Conservation (phyloP, 2,888 invertebrate species). For the Tenthredo livida region DNA sequence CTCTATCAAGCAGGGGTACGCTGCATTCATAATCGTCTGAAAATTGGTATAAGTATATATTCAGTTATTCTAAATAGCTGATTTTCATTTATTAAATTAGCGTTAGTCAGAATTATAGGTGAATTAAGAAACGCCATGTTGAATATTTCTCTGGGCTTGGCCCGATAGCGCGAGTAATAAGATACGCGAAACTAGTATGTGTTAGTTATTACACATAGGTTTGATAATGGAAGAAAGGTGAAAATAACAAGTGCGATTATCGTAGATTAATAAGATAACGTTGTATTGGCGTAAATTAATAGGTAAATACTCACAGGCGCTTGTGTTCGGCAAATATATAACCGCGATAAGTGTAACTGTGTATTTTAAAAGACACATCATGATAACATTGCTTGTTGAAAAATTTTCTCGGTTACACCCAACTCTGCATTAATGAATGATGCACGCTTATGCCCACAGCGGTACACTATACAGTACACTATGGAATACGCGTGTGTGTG, state of each 20-base stretch:
- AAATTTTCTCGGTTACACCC: slow-evolving; percentile 40
- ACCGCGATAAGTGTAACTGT: slow-evolving; percentile 64
- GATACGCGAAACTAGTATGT: slow-evolving; percentile 28
- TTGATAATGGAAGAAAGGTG: background rate
- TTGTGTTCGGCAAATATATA: slow-evolving; percentile 60
- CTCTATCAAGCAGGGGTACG: slow-evolving; percentile 86
- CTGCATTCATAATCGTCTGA: slow-evolving; percentile 88
- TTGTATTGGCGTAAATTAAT: background rate
- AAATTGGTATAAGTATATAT: slow-evolving; percentile 57
- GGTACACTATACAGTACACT: slow-evolving; percentile 9
- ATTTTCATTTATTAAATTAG: background rate
- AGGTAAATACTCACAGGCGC: slow-evolving; percentile 67
- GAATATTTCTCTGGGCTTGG: slow-evolving; percentile 71
- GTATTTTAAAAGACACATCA: slow-evolving; percentile 67
- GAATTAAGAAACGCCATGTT: slow-evolving; percentile 67
- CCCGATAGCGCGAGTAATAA: slow-evolving; percentile 60
- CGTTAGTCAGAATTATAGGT: background rate
- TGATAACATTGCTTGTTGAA: slow-evolving; percentile 65
- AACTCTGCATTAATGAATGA: slow-evolving; percentile 44
- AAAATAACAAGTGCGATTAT: background rate
- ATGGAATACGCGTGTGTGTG: background rate
- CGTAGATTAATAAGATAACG: background rate
- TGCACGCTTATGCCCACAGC: slow-evolving; percentile 5
- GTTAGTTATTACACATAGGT: background rate
- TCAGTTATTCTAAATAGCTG: background rate